These are phyloP conservation scores for Pachypeltis micranthus DNA, from an alignment of 1,140 invertebrate genomes.

Conservation along the genomic window DNA sequence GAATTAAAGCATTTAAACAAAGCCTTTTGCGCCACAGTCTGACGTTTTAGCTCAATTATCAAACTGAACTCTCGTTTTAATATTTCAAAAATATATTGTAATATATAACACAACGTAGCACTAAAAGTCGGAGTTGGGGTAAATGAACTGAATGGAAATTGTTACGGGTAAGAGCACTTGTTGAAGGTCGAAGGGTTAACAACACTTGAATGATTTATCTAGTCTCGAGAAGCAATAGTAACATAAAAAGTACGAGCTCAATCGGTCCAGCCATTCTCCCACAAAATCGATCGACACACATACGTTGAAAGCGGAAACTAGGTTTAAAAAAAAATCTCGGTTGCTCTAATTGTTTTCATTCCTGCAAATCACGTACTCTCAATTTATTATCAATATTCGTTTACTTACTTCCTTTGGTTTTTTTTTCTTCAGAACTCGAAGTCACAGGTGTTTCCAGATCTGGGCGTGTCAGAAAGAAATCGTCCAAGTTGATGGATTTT, in stretches of 20 bases:
- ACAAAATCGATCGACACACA: neutral
- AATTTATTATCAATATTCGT: neutral
- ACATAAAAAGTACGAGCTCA: neutral
- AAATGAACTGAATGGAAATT: too few relatives aligned
- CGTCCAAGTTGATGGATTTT: slow-evolving; percentile 85
- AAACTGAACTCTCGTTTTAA: too few relatives aligned
- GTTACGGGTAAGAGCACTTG: too few relatives aligned
- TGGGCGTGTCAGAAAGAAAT: slow-evolving; percentile 83
- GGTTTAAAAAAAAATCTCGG: neutral
- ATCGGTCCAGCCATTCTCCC: neutral
- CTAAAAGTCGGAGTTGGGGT: too few relatives aligned
- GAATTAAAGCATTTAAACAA: too few relatives aligned
- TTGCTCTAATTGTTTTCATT: neutral
- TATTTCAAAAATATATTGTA: too few relatives aligned
- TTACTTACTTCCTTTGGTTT: neutral
- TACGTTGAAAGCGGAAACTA: neutral
- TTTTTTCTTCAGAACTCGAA: slow-evolving; percentile 49
- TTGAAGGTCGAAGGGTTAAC: too few relatives aligned
- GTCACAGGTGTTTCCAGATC: slow-evolving; percentile 75
- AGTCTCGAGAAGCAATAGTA: too few relatives aligned
- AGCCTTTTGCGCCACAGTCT: too few relatives aligned
- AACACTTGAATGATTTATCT: too few relatives aligned
- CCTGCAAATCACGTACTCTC: neutral
- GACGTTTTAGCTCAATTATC: too few relatives aligned
- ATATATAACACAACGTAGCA: too few relatives aligned